Base-by-base conservation (phyloP, 1,140 invertebrate genomes). In the Neodiprion lecontei region DNA sequence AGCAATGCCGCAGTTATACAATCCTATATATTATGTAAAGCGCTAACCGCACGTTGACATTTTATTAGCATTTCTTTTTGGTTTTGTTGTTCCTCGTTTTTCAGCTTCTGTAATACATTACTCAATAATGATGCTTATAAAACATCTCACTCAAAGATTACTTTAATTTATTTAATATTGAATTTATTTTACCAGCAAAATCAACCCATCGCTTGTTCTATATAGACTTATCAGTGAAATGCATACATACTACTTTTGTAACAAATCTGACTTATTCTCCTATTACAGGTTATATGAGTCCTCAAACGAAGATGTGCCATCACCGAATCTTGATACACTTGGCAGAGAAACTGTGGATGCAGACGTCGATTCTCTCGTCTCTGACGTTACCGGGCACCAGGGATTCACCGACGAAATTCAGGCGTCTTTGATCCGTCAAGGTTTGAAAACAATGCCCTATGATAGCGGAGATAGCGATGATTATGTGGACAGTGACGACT, bases 401-500 rank as follows among this genome's bases (percentile, higher is more conserved):
- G 28, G 28, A 40, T 40, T 40, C 28, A 40, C 28, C 28, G 28
- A 40, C 28, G 28, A 40, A 40, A 40, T 40, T 40, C 28, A 40
- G 28, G 28, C 28, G 28, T 40, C 28, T 40, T 40, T 40, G 28
- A 40, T 40, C n/a, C 11, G 11, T 61, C 11, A 61, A 9, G 53
- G 75, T 21, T 75, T 76, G 65, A 84, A 84, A 73, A 79, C 77
- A 72, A 78, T 80, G 49, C 83, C 85, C 72, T 87, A 87, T 66
- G 85, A 88, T 74, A 88, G 84, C 70, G 84, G 84, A 66, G 87
- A 89, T 73, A 89, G 86, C 77, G 88, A 88, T 50, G 87, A 89
- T 80, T 88, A 88, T 49, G 87, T 87, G 7, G 86, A 88, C 48
- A 89, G 87, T 80, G 88, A 89, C 77, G 85, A 88, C 78, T 88